These are phyloP conservation scores for Pardosa pseudoannulata DNA, from an alignment of 2,888 invertebrate species.

Conservation along the genomic window DNA sequence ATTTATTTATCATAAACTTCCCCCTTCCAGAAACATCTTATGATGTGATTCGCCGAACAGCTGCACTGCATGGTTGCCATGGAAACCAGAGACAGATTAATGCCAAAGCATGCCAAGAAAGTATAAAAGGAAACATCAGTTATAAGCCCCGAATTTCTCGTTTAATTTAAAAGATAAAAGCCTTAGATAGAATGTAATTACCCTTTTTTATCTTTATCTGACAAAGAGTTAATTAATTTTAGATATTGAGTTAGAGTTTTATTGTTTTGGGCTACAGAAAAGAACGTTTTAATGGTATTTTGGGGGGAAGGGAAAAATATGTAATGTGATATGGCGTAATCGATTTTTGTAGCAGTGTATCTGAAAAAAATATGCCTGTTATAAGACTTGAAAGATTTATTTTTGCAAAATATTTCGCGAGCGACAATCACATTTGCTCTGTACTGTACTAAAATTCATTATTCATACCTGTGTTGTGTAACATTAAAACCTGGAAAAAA, in stretches of 20 bases:
- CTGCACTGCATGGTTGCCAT: not conserved
- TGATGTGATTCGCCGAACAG: not conserved
- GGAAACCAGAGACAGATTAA: not conserved
- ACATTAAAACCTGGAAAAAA: too few species aligned
- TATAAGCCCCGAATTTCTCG: not conserved
- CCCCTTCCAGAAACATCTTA: not conserved
- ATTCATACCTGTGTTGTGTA: too few species aligned
- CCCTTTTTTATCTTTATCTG: not conserved
- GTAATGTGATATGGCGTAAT: not conserved
- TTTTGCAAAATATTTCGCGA: too few species aligned
- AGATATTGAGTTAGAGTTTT: not conserved
- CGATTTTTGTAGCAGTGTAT: not conserved
- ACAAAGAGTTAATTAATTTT: not conserved
- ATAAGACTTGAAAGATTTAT: too few species aligned
- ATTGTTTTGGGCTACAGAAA: not conserved
- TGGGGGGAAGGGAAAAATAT: not conserved
- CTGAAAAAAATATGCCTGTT: too few species aligned
- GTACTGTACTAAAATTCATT: too few species aligned
- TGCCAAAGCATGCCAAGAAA: not conserved
- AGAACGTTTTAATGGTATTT: not conserved
- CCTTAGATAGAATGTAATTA: not conserved
- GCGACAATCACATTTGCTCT: too few species aligned
- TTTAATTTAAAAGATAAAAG: constrained; percentile 5
- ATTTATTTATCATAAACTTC: constrained; percentile 1
- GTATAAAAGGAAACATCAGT: not conserved